Percentiles rank a stretch among this genome's conserved stretches.
Conservation (phyloP, 2,888 invertebrate genomes). For the Apodemia mormo region DNA sequence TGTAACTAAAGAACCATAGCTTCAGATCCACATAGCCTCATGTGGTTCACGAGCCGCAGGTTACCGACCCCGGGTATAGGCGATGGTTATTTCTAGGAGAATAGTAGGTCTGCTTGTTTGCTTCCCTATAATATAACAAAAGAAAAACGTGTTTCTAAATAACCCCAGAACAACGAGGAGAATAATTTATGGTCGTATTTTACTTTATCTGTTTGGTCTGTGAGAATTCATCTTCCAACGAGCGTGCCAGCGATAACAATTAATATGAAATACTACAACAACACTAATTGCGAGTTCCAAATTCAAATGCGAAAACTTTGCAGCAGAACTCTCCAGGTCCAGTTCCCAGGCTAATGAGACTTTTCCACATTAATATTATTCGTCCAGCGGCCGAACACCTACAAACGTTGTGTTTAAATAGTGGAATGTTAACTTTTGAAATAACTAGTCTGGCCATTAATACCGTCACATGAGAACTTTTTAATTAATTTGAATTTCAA, state of each 20-base stretch:
- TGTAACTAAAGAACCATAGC: no score
- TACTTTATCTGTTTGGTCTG: background rate
- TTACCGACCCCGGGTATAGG: no score
- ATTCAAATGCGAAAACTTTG: conserved; percentile 13
- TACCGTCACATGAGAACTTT: no score
- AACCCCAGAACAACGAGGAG: background rate
- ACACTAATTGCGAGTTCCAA: conserved; percentile 10
- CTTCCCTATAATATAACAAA: no score
- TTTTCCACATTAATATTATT: background rate
- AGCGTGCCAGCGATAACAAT: background rate
- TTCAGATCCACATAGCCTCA: no score
- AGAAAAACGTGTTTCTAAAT: background rate
- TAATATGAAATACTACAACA: conserved; percentile 10
- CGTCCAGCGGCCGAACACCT: background rate
- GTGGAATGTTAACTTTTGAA: no score
- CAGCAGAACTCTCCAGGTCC: background rate
- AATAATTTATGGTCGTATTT: background rate
- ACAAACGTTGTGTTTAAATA: background rate
- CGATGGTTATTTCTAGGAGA: no score
- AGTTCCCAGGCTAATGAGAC: background rate
- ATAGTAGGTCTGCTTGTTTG: no score
- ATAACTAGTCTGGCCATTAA: no score
- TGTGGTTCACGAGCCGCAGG: no score
- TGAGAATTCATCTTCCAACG: background rate
- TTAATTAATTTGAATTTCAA: no score